Conservation (phyloP, 2,888 invertebrate genomes). For the Lottia gigantea region DNA sequence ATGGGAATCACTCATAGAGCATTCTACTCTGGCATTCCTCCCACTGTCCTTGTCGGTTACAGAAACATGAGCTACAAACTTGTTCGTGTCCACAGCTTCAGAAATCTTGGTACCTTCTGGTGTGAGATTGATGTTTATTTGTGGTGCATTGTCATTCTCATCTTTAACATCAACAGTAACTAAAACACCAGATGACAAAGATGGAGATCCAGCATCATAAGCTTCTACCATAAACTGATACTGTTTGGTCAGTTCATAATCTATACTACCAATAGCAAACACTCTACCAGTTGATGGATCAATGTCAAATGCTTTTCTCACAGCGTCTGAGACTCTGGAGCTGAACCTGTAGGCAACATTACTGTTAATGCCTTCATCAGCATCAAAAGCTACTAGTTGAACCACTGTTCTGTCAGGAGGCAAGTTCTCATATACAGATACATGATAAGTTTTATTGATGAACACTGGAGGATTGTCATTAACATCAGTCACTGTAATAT, state of each 20-base stretch:
- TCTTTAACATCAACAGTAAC: constrained; percentile 72
- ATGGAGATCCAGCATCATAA: constrained; percentile 45
- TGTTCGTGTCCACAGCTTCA: constrained; percentile 83
- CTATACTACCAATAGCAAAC: constrained; percentile 80
- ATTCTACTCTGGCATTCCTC: constrained; percentile 51
- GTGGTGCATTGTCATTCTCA: constrained; percentile 88
- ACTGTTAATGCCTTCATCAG: constrained; percentile 84
- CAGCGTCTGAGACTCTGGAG: constrained; percentile 41
- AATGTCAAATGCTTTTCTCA: constrained; percentile 69
- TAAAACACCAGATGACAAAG: constrained; percentile 69
- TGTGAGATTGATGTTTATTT: constrained; percentile 85
- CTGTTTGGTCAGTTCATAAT: constrained; percentile 79
- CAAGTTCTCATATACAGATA: constrained; percentile 46
- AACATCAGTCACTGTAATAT: constrained; percentile 50
- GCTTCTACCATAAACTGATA: constrained; percentile 78
- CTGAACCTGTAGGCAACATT: constrained; percentile 69
- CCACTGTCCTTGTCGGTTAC: constrained; percentile 71
- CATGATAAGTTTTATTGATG: constrained; percentile 41
- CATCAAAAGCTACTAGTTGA: constrained; percentile 81
- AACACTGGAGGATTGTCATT: constrained; percentile 58
- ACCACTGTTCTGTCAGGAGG: constrained; percentile 43
- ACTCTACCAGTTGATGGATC: constrained; percentile 90
- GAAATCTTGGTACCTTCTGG: constrained; percentile 76
- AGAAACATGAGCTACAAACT: constrained; percentile 93
- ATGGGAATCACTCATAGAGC: constrained; percentile 45